phyloP scores from a whole-genome alignment of 2,113 vertebrate species.

The Peromyscus leucopus region DNA sequence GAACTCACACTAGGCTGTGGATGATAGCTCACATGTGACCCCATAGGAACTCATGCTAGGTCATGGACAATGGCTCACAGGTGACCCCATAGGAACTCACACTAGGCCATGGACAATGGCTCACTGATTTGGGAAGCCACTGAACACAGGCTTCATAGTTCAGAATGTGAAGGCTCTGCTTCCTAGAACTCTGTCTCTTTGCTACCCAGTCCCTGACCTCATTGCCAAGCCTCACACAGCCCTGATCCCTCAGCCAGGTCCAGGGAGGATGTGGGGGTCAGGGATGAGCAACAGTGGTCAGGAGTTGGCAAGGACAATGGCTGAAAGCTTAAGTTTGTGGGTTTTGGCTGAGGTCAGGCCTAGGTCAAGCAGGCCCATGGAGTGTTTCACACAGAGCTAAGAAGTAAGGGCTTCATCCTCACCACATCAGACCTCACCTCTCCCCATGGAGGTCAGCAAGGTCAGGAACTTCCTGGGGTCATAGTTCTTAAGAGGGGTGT shows the following conservation, averaged over 20 bases:
- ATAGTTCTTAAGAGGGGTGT: background rate
- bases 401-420: background rate
- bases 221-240: background rate
- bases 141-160: fast-evolving
- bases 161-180: background rate
- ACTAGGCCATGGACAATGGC: fast-evolving
- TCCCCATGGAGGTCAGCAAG: background rate
- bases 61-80: fast-evolving
- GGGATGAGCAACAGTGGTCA: background rate
- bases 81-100: fast-evolving
- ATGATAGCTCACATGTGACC: background rate
- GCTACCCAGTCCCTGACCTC: background rate
- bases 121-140: fast-evolving
- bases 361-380: background rate
- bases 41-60: fast-evolving
- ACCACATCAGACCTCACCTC: background rate
- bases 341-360: background rate
- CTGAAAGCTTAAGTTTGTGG: background rate
- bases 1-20: fast-evolving
- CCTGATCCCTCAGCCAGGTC: background rate
- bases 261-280: background rate
- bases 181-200: background rate
- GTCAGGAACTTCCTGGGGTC: background rate
- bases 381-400: background rate
- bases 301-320: background rate